Evolutionary conservation across 2,888 invertebrate genomes (phyloP).

Genomic region (Andrena hattorfiana): DNA sequence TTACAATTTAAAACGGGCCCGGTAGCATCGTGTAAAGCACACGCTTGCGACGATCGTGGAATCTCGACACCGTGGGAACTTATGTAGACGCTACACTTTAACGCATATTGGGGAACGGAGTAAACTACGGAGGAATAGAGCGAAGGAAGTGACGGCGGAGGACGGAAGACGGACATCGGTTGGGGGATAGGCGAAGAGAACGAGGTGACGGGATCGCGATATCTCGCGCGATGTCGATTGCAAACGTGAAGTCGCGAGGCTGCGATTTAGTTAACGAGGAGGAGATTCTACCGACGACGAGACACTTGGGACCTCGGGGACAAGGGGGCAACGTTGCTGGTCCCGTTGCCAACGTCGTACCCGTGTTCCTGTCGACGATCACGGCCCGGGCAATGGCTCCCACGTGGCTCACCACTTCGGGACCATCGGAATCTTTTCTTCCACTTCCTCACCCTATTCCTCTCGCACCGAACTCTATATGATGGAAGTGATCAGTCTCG

Average conservation of each 20-base stretch:
- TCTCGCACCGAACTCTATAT: conserved; percentile 87
- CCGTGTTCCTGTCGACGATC: conserved; percentile 69
- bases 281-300: conserved; percentile 61
- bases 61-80: conserved; percentile 18
- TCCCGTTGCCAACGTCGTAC: conserved; percentile 80
- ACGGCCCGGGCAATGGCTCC: conserved; percentile 52
- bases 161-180: not conserved
- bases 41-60: conserved; percentile 6
- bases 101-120: not conserved
- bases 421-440: conserved; percentile 53
- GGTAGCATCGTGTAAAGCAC: not conserved
- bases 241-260: conserved; percentile 39
- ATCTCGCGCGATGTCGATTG: conserved; percentile 18
- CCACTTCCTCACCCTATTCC: conserved; percentile 50
- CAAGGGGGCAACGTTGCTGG: conserved; percentile 79
- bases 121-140: not conserved
- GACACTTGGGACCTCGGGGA: conserved; percentile 78
- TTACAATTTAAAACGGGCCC: not conserved
- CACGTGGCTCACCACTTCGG: conserved; percentile 39
- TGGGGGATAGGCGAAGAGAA: conserved; percentile 31
- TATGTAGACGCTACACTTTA: conserved; percentile 24
- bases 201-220: conserved; percentile 4
- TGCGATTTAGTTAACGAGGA: conserved; percentile 41
- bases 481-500: conserved; percentile 95
- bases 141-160: conserved; percentile 21